phyloP scores from a whole-genome alignment of 2,113 vertebrate genomes.

The Lagopus muta region DNA sequence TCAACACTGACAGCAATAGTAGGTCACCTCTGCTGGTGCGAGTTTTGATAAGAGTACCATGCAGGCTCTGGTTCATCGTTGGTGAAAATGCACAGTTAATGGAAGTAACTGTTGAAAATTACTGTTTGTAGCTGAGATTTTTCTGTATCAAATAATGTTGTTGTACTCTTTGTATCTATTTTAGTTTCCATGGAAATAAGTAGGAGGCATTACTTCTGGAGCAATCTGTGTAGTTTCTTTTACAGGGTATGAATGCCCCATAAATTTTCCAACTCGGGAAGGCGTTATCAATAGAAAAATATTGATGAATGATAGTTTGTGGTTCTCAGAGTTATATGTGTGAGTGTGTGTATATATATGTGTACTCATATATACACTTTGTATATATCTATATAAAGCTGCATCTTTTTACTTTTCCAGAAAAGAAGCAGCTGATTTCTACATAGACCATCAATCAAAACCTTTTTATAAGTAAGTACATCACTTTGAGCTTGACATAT shows the following conservation, averaged over 20 bases:
- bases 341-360: not conserved
- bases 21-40: not conserved
- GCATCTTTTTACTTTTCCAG: conserved; percentile 81
- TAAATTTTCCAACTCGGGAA: not conserved
- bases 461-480: conserved; percentile 91
- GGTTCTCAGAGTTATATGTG: accelerated
- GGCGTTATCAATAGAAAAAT: not conserved
- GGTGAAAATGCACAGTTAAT: not conserved
- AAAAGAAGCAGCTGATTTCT: conserved; percentile 92
- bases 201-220: not conserved
- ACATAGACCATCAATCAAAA: conserved; percentile 89
- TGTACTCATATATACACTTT: not conserved
- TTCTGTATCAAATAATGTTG: not conserved
- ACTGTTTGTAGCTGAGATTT: no score
- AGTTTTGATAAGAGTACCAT: not conserved
- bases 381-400: not conserved
- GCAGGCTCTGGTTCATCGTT: not conserved
- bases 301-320: not conserved
- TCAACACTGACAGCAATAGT: not conserved
- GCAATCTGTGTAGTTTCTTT: not conserved
- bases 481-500: not conserved
- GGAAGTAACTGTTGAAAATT: not conserved
- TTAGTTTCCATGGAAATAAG: not conserved
- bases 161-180: not conserved
- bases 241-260: not conserved